These are phyloP conservation scores for Invenusta paracnida DNA, from an alignment of 2,888 invertebrate genomes.

Conservation along the genomic window DNA sequence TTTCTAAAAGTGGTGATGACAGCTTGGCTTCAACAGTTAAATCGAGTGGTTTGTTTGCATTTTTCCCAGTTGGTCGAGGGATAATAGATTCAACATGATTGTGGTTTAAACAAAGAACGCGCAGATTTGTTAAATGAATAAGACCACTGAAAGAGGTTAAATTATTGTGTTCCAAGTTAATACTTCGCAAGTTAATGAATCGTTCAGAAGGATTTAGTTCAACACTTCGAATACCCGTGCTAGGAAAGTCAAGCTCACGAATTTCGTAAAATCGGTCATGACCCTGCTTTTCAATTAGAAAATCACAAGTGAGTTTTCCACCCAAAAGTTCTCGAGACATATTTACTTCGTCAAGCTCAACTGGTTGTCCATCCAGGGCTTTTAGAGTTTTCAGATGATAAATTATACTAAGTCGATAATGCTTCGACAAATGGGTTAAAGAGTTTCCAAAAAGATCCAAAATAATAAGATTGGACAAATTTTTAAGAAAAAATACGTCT, in stretches of 20 bases:
- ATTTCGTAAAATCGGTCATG: slow-evolving; percentile 57
- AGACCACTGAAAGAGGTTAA: slow-evolving; percentile 59
- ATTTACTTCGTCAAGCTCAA: slow-evolving; percentile 48
- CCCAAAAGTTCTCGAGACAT: slow-evolving; percentile 59
- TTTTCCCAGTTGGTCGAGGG: slow-evolving; percentile 47
- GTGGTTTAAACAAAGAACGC: slow-evolving; percentile 60
- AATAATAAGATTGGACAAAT: slow-evolving; percentile 54
- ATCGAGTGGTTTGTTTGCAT: background rate
- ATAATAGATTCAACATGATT: slow-evolving; percentile 59
- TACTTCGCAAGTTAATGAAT: slow-evolving; percentile 57
- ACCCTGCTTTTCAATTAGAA: slow-evolving; percentile 58
- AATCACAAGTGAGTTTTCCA: slow-evolving; percentile 59
- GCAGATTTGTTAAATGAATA: slow-evolving; percentile 56
- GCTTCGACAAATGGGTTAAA: slow-evolving; percentile 53
- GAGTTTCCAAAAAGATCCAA: slow-evolving; percentile 59
- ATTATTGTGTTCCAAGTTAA: slow-evolving; percentile 60
- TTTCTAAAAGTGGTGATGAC: slow-evolving; percentile 50
- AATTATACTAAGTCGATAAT: slow-evolving; percentile 59
- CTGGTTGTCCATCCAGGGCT: slow-evolving; percentile 58
- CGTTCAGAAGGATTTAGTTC: slow-evolving; percentile 56
- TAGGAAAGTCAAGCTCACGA: slow-evolving; percentile 57
- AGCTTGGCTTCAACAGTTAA: background rate
- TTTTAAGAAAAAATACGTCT: slow-evolving; percentile 58
- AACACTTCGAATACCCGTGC: slow-evolving; percentile 55
- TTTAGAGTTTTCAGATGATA: slow-evolving; percentile 59